Conservation (phyloP, 53 echinoderm and acorn worm genomes). For the Henricia sp. region DNA sequence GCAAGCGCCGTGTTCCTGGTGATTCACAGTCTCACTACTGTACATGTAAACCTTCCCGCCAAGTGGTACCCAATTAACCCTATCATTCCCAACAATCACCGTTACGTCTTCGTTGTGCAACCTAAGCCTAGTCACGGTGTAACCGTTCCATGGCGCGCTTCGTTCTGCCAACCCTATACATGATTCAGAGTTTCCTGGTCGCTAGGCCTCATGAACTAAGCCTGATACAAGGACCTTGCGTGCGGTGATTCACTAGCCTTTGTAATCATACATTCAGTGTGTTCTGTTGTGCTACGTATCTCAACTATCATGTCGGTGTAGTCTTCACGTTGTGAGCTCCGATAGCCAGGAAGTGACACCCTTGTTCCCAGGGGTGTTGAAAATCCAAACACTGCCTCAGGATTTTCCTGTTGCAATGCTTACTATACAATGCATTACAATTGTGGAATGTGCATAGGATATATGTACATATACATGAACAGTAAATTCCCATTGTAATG, state of each 20-base stretch:
- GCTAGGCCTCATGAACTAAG: neutral
- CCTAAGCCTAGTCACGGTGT: neutral
- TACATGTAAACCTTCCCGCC: too few relatives aligned
- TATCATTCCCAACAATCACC: neutral
- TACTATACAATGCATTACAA: too few relatives aligned
- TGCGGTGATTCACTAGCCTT: too few relatives aligned
- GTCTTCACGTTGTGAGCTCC: neutral
- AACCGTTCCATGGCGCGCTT: neutral
- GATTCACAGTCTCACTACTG: too few relatives aligned
- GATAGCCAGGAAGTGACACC: neutral
- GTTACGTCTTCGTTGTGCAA: constrained; percentile 13
- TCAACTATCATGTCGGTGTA: neutral
- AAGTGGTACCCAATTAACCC: too few relatives aligned
- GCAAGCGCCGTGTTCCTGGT: too few relatives aligned
- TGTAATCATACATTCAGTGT: neutral
- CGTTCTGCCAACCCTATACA: constrained; percentile 20
- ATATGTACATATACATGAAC: neutral
- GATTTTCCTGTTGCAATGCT: constrained; percentile 9
- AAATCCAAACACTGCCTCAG: constrained; percentile 23
- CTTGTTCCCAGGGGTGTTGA: neutral
- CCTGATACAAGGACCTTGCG: neutral
- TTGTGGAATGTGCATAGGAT: neutral
- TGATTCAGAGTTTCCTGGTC: constrained; percentile 12
- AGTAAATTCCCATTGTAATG: too few relatives aligned
- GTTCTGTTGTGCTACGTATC: neutral